These are phyloP conservation scores for Acrobasis suavella DNA, from an alignment of 2,888 invertebrate genomes.

Conservation along the genomic window DNA sequence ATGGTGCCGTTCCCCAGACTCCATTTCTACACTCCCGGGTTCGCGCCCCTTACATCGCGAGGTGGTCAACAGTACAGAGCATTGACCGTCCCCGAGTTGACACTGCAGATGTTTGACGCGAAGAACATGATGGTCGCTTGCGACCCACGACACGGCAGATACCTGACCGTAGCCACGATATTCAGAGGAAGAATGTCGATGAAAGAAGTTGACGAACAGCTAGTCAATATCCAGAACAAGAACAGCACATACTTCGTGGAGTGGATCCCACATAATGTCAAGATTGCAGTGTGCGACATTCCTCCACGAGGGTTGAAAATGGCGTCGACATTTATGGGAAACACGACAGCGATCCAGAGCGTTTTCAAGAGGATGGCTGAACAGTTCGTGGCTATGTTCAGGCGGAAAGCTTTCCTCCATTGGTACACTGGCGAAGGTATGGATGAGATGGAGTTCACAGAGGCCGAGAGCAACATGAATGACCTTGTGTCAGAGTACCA, in stretches of 20 bases:
- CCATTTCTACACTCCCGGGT: slow-evolving; percentile 82
- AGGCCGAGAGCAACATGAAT: slow-evolving; percentile 93
- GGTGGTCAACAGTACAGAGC: slow-evolving; percentile 95
- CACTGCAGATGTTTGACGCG: slow-evolving; percentile 84
- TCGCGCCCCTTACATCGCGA: slow-evolving; percentile 88
- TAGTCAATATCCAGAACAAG: slow-evolving; percentile 89
- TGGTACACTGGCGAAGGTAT: slow-evolving; percentile 97
- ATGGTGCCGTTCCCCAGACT: slow-evolving; percentile 86
- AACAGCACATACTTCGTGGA: slow-evolving; percentile 91
- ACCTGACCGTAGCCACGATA: slow-evolving; percentile 94
- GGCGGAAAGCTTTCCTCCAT: slow-evolving; percentile 97
- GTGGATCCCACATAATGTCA: slow-evolving; percentile 91
- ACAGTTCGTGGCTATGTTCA: slow-evolving; percentile 96
- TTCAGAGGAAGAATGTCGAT: slow-evolving; percentile 96
- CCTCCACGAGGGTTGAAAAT: slow-evolving; percentile 89
- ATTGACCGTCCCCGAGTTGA: slow-evolving; percentile 94
- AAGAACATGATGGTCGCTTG: slow-evolving; percentile 95
- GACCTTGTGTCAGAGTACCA: slow-evolving; percentile 89
- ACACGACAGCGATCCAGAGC: slow-evolving; percentile 93
- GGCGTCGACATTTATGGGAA: slow-evolving; percentile 94
- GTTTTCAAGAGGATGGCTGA: slow-evolving; percentile 93
- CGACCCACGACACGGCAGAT: slow-evolving; percentile 94
- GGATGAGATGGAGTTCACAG: slow-evolving; percentile 96
- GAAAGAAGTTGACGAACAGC: slow-evolving; percentile 94
- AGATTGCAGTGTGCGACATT: slow-evolving; percentile 91